These are phyloP conservation scores for Melikaiella ostensackeni DNA, from an alignment of 2,888 invertebrate species.

Conservation along the genomic window DNA sequence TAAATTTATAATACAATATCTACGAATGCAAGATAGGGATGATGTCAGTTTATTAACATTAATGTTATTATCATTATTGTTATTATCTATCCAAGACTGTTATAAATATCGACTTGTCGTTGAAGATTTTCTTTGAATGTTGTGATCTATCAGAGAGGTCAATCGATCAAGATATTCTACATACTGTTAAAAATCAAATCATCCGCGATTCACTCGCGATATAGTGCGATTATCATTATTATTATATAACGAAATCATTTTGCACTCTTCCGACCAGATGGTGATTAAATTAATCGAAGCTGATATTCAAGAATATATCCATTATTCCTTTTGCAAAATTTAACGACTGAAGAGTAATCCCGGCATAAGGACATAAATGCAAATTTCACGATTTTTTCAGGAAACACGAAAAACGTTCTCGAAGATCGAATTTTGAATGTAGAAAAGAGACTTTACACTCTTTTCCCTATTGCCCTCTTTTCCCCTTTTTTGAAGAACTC, in stretches of 20 bases:
- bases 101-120: neutral
- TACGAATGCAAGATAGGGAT: slow-evolving; percentile 49
- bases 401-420: too few relatives aligned
- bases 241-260: neutral
- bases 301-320: too few relatives aligned
- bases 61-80: neutral
- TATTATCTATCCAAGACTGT: neutral
- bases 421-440: too few relatives aligned
- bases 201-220: neutral
- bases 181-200: slow-evolving; percentile 9
- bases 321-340: too few relatives aligned
- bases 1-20: neutral
- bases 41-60: slow-evolving; percentile 45
- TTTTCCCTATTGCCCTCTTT: too few relatives aligned
- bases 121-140: neutral
- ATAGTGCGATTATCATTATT: neutral
- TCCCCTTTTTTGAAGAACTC: too few relatives aligned
- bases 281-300: neutral
- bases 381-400: too few relatives aligned
- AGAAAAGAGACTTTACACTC: too few relatives aligned
- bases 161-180: neutral
- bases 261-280: neutral
- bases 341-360: too few relatives aligned
- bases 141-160: neutral
- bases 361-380: too few relatives aligned